These are phyloP conservation scores for Cirrhinus mrigala DNA, from an alignment of 2,797 vertebrate species.

Conservation along the genomic window DNA sequence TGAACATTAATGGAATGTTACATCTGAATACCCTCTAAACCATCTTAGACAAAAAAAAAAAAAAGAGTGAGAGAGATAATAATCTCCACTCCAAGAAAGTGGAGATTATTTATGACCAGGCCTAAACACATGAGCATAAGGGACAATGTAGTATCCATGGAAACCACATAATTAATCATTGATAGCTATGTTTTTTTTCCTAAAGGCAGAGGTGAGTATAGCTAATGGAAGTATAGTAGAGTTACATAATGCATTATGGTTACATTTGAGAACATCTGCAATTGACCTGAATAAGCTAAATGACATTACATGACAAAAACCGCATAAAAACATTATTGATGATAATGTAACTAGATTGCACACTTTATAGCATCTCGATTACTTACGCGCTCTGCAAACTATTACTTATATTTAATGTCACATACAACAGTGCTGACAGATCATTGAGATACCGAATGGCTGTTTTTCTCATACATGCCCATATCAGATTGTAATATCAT, in stretches of 20 bases:
- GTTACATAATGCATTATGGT: slow-evolving; percentile 23
- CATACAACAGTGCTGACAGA: background rate
- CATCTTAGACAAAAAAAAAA: background rate
- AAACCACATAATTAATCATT: slow-evolving; percentile 50
- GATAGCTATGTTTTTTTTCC: background rate
- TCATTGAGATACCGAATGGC: background rate
- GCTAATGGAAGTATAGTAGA: slow-evolving; percentile 4
- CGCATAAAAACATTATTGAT: background rate
- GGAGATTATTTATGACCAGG: background rate
- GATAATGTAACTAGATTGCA: background rate
- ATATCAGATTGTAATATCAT: background rate
- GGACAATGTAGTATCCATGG: slow-evolving; percentile 27
- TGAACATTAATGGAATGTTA: background rate
- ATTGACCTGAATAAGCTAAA: slow-evolving; percentile 18
- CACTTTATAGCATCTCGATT: background rate
- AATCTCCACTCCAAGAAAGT: too few relatives aligned
- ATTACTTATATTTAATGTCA: background rate
- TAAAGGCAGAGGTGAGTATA: background rate
- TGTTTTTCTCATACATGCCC: background rate
- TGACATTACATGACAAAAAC: background rate
- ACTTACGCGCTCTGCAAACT: background rate
- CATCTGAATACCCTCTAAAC: background rate
- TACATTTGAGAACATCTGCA: slow-evolving; percentile 13
- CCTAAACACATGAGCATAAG: slow-evolving; percentile 6
- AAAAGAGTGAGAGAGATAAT: too few relatives aligned